Percentiles rank a stretch among this genome's conserved stretches.
Conservation (phyloP, 2,113 vertebrate species). For the Poeciliopsis turrubarensis region DNA sequence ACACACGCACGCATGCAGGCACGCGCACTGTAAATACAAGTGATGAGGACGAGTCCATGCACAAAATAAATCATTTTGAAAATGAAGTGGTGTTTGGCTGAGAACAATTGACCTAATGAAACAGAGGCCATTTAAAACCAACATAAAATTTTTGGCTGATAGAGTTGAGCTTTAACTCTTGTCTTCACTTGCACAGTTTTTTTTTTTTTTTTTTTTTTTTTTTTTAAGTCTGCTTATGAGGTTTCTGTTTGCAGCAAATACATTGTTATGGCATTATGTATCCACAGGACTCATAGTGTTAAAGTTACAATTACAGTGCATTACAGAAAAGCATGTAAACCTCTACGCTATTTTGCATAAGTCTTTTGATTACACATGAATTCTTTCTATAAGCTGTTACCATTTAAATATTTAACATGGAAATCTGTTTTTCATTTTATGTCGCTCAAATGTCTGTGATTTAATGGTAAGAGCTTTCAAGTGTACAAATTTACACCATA, state of each 20-base stretch:
- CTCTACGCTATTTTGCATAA: no score
- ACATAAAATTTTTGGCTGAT: constrained; percentile 29
- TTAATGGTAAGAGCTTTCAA: no score
- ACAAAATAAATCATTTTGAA: constrained; percentile 38
- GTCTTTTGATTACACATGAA: no score
- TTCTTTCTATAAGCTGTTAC: no score
- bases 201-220: no score
- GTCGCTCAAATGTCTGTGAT: no score
- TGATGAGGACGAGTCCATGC: constrained; percentile 12
- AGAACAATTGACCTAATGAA: constrained; percentile 47
- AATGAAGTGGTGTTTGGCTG: constrained; percentile 9
- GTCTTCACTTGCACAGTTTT: constrained; percentile 2
- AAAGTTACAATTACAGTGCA: neutral
- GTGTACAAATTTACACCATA: no score
- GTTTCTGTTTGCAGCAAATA: neutral
- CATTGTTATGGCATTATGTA: neutral
- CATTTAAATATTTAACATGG: no score
- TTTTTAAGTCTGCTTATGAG: neutral
- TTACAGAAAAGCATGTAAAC: neutral
- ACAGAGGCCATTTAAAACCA: constrained; percentile 19
- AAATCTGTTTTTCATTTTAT: no score
- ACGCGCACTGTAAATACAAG: constrained; percentile 25
- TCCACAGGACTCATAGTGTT: neutral
- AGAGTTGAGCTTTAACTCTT: constrained; percentile 15
- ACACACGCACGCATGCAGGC: constrained; percentile 1